A percentile compares a stretch with the other conserved stretches of the same genome.
phyloP scores from a whole-genome alignment of 2,888 invertebrate genomes.

The Ophion ventricosus region DNA sequence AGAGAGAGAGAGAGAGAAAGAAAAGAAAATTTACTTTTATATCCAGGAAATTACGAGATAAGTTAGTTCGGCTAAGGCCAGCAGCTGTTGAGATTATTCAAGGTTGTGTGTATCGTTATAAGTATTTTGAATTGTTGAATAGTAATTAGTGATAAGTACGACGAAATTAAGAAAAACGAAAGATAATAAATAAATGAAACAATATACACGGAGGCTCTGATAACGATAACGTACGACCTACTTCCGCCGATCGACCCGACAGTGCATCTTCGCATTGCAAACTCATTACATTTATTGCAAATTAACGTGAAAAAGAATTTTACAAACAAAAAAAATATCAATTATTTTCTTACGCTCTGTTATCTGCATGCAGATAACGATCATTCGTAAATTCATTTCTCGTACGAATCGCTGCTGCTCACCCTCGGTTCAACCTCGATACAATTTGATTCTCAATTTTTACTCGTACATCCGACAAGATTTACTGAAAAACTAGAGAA shows the following conservation, averaged over 20 bases:
- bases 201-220: constrained; percentile 40
- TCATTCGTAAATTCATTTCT: background rate
- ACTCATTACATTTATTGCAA: constrained; percentile 8
- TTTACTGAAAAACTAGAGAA: background rate
- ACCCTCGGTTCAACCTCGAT: background rate
- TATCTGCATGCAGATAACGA: background rate
- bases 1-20: constrained; percentile 43
- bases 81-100: constrained; percentile 83
- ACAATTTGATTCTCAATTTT: background rate
- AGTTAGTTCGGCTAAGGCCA: constrained; percentile 80
- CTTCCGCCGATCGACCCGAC: constrained; percentile 45
- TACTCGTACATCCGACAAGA: background rate
- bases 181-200: constrained; percentile 8
- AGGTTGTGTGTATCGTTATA: constrained; percentile 83
- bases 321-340: constrained; percentile 3
- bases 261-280: background rate
- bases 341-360: background rate
- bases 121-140: constrained; percentile 83
- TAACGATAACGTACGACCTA: constrained; percentile 55
- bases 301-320: background rate
- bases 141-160: constrained; percentile 80
- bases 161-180: constrained; percentile 9
- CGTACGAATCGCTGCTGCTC: background rate
- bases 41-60: constrained; percentile 73
- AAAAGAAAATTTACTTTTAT: constrained; percentile 76